phyloP scores from a whole-genome alignment of 1,140 invertebrate genomes.

The Orchestia grillus region DNA sequence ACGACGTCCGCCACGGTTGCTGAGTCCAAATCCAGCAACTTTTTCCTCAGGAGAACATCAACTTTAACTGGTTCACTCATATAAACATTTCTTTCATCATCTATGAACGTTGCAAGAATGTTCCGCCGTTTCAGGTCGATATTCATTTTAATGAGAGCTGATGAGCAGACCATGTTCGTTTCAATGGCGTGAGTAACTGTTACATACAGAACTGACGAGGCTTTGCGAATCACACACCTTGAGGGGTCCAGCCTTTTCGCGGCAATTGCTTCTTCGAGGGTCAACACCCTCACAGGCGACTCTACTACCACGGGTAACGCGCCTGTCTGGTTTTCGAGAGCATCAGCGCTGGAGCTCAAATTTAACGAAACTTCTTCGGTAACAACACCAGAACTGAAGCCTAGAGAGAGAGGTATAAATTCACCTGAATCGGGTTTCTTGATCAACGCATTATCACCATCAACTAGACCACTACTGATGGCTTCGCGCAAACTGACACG shows the following conservation, averaged over 20 bases:
- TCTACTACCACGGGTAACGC: neutral
- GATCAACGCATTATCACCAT: slow-evolving; percentile 82
- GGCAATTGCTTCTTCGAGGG: slow-evolving; percentile 15
- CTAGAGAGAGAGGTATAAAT: neutral
- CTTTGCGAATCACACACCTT: neutral
- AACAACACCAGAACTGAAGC: neutral
- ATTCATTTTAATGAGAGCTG: slow-evolving; percentile 3
- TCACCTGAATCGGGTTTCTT: slow-evolving; percentile 76
- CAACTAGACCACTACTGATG: slow-evolving; percentile 80
- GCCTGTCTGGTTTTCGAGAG: neutral
- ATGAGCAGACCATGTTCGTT: neutral
- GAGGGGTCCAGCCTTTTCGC: neutral
- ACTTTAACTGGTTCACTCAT: neutral
- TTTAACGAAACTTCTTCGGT: neutral
- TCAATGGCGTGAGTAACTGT: slow-evolving; percentile 13
- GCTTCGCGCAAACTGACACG: slow-evolving; percentile 80
- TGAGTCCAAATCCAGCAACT: slow-evolving; percentile 71
- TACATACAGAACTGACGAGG: neutral
- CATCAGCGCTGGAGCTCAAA: neutral
- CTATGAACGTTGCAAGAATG: neutral
- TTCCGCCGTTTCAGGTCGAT: neutral
- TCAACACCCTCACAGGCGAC: neutral
- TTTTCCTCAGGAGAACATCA: neutral
- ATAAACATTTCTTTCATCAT: slow-evolving; percentile 9
- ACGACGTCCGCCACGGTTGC: slow-evolving; percentile 73